These are phyloP conservation scores for Brachyrhaphis roseni DNA, from an alignment of 2,797 vertebrate genomes.

Conservation along the genomic window DNA sequence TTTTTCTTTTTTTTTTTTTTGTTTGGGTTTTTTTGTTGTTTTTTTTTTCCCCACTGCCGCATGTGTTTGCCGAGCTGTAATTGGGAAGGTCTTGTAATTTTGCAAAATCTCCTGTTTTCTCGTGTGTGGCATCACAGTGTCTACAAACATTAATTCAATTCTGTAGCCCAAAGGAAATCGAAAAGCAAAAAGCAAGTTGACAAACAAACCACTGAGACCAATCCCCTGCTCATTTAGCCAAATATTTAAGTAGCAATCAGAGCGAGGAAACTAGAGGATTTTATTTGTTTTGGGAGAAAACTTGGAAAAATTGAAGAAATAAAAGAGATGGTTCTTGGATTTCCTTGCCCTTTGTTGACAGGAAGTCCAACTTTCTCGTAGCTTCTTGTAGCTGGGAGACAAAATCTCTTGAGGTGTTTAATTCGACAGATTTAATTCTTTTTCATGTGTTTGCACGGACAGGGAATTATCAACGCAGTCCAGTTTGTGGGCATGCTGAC, in stretches of 20 bases:
- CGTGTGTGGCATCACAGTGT: constrained; percentile 79
- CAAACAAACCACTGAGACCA: constrained; percentile 80
- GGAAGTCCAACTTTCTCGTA: constrained; percentile 21
- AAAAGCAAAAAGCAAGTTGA: constrained; percentile 81
- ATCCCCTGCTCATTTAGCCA: constrained; percentile 79
- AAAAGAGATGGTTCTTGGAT: constrained; percentile 62
- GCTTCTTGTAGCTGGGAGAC: constrained; percentile 42
- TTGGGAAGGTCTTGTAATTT: constrained; percentile 80
- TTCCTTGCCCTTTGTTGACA: constrained; percentile 53
- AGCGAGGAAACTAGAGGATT: constrained; percentile 65
- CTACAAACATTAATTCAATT: constrained; percentile 84
- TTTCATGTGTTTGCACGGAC: constrained; percentile 32
- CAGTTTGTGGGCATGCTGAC: constrained; percentile 11
- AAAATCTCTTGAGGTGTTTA: neutral
- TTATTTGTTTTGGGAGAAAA: constrained; percentile 66
- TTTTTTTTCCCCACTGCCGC: constrained; percentile 17
- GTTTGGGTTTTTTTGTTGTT: constrained; percentile 6
- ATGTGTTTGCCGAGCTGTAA: constrained; percentile 81
- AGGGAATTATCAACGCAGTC: constrained; percentile 12
- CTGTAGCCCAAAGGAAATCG: constrained; percentile 83
- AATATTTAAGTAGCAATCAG: constrained; percentile 84
- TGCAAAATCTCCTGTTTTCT: constrained; percentile 78
- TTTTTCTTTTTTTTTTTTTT: constrained; percentile 28
- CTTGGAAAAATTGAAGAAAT: constrained; percentile 71
- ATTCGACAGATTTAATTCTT: constrained; percentile 2